Evolutionary conservation across 53 echinoderm and acorn worm species (phyloP).

Genomic region (Zoroaster sp.): DNA sequence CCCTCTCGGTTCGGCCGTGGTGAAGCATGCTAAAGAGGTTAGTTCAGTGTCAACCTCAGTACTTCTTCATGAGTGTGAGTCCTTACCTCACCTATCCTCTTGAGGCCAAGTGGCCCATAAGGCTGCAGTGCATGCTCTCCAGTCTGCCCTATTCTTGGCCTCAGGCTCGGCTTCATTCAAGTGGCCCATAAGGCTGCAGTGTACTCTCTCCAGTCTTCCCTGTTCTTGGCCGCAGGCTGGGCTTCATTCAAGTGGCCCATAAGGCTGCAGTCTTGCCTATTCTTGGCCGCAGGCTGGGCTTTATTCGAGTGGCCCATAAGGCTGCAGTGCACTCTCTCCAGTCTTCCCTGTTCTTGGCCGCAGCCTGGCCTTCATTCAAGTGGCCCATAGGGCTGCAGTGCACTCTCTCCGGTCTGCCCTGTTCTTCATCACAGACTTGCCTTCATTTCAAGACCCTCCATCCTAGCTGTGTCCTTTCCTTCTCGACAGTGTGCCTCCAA

Average conservation of each 20-base stretch:
- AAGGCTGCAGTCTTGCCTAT: background rate
- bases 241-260: background rate
- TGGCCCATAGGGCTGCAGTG: background rate
- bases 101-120: background rate
- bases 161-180: background rate
- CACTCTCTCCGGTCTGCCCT: background rate
- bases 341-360: background rate
- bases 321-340: background rate
- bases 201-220: background rate
- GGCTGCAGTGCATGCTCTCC: background rate
- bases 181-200: background rate
- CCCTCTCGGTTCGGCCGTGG: slow-evolving; percentile 81
- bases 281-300: background rate
- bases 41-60: background rate
- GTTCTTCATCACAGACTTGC: background rate
- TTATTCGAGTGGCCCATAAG: background rate
- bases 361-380: background rate
- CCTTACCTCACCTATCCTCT: background rate
- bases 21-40: slow-evolving; percentile 93
- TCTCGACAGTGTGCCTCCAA: background rate
- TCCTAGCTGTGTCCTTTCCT: background rate
- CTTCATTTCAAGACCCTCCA: background rate
- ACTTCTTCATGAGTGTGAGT: background rate
- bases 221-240: background rate
- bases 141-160: background rate